A percentile compares a stretch with the other conserved stretches of the same genome.
Conservation (phyloP, 2,797 vertebrate genomes). For the Rhinichthys osculus region DNA sequence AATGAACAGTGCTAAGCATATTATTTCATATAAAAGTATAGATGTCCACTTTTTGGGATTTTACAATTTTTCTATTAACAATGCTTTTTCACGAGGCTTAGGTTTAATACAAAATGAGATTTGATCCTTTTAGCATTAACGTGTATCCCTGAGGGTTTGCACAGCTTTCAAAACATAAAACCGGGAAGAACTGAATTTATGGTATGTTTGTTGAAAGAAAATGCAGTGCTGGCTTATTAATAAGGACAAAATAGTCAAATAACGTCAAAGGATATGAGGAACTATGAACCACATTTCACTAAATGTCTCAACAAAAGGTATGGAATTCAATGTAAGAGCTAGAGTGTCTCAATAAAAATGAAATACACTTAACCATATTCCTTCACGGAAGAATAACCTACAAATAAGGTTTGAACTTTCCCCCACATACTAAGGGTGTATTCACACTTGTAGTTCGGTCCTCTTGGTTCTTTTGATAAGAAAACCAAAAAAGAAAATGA, state of each 20-base stretch:
- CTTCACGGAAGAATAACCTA: not conserved
- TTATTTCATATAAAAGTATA: constrained; percentile 33
- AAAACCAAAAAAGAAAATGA: not conserved
- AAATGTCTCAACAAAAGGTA: constrained; percentile 35
- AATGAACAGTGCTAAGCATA: constrained; percentile 1
- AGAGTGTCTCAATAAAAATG: constrained; percentile 26
- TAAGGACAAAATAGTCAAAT: constrained; percentile 26
- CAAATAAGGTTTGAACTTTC: not conserved
- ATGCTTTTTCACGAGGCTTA: not conserved
- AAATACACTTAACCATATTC: constrained; percentile 20
- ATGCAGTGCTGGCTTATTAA: constrained; percentile 10
- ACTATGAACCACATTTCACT: constrained; percentile 23
- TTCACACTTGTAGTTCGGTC: not conserved
- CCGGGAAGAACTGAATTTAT: not conserved
- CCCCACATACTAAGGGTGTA: not conserved
- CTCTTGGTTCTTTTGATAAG: not conserved
- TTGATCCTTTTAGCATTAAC: not conserved
- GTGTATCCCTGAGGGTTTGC: constrained; percentile 25
- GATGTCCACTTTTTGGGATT: not conserved
- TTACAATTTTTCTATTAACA: not conserved
- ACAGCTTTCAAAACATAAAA: constrained; percentile 1
- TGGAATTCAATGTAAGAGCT: not conserved
- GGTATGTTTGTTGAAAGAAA: constrained; percentile 30
- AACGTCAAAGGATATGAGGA: constrained; percentile 5
- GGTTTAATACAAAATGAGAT: not conserved